Evolutionary conservation across 2,113 vertebrate genomes (phyloP).

Genomic region (Tupaia tana): DNA sequence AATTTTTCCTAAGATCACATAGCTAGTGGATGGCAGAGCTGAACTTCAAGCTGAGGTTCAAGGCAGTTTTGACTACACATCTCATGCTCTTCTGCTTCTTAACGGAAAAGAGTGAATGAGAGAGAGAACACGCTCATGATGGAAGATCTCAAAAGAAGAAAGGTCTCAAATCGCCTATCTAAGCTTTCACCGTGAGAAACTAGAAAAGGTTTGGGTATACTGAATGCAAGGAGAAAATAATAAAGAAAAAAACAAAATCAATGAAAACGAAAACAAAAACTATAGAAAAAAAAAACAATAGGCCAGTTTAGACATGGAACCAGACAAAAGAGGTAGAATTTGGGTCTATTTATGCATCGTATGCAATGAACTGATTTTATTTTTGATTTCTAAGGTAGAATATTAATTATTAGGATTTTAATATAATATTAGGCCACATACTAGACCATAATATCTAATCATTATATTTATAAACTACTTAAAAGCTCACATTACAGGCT

Average conservation of each 20-base stretch:
- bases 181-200: neutral
- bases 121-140: neutral
- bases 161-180: neutral
- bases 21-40: neutral
- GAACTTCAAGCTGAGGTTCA: neutral
- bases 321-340: neutral
- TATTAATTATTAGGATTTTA: conserved; percentile 43
- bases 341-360: neutral
- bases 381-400: conserved; percentile 50
- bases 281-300: neutral
- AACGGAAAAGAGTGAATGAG: neutral
- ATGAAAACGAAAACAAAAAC: conserved; percentile 20
- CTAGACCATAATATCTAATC: neutral
- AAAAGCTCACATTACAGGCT: conserved; percentile 8
- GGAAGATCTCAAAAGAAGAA: neutral
- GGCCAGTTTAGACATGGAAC: neutral
- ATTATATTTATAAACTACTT: conserved; percentile 45
- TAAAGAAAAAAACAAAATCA: neutral
- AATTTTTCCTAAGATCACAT: neutral
- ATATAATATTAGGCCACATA: conserved; percentile 8
- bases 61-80: neutral
- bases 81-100: neutral
- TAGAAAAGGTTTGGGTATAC: neutral
- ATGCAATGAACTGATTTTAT: neutral
- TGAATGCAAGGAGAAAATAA: neutral